Evolutionary conservation across 2,797 vertebrate species (phyloP).

Genomic region (Halcyon chelicuti): DNA sequence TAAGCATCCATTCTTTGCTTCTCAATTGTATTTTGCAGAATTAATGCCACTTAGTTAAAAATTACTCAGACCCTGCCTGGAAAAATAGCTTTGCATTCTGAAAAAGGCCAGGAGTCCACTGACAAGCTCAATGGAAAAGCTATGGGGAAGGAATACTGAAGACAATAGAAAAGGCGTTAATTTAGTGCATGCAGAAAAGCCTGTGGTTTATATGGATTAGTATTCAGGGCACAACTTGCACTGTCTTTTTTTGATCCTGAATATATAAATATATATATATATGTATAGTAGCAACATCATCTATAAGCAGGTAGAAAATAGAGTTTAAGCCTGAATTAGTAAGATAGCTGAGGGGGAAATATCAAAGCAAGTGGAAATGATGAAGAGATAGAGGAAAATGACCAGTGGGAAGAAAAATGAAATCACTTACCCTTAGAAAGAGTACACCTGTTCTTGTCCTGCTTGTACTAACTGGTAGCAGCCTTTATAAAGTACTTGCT

Average conservation of each 20-base stretch:
- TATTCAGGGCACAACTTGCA: not conserved
- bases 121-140: not conserved
- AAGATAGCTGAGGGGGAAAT: not conserved
- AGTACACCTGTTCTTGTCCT: not conserved
- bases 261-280: not conserved
- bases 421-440: conserved; percentile 20
- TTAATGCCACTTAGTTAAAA: conserved; percentile 10
- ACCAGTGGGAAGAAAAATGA: conserved; percentile 22
- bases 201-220: not conserved
- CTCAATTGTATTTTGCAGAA: not conserved
- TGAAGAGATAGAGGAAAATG: not conserved
- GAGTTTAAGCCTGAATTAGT: not conserved
- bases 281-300: not conserved
- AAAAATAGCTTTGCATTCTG: not conserved
- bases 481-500: not conserved
- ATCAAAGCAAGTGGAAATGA: conserved; percentile 12
- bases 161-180: not conserved
- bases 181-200: not conserved
- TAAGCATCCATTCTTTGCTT: not conserved
- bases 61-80: not conserved
- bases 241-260: not conserved
- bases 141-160: not conserved
- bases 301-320: not conserved
- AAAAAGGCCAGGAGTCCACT: not conserved
- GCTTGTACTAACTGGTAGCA: not conserved